Evolutionary conservation across 2,797 vertebrate genomes (phyloP).

Genomic region (Rachycentron canadum): DNA sequence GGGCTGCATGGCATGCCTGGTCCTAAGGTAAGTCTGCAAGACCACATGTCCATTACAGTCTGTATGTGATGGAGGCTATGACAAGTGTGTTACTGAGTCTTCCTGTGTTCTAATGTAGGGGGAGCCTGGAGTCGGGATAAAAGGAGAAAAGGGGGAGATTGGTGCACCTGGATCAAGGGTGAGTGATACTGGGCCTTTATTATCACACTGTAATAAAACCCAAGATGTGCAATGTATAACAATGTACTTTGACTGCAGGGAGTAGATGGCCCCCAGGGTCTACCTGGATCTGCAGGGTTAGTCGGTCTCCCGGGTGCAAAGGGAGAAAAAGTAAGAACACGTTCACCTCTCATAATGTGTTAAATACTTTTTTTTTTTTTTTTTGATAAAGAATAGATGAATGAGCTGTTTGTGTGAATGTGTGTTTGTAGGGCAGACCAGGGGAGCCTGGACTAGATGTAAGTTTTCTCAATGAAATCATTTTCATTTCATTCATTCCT

Average conservation of each 20-base stretch:
- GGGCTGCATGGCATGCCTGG: conserved; percentile 85
- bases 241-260: conserved; percentile 59
- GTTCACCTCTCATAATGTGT: not conserved
- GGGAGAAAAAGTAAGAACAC: conserved; percentile 91
- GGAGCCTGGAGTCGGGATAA: conserved; percentile 79
- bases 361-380: not conserved
- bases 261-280: conserved; percentile 85
- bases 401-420: conserved; percentile 3
- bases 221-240: not conserved
- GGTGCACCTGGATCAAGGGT: conserved; percentile 79
- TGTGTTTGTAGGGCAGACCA: conserved; percentile 88
- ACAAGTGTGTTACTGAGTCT: conserved; percentile 29
- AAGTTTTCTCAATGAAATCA: conserved; percentile 78
- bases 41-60: not conserved
- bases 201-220: not conserved
- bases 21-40: conserved; percentile 80
- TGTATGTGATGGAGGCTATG: not conserved
- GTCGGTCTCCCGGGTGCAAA: conserved; percentile 95
- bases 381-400: not conserved
- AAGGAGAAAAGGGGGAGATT: conserved; percentile 81
- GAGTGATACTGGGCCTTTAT: conserved; percentile 24
- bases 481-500: not conserved
- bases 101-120: conserved; percentile 75
- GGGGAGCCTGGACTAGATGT: conserved; percentile 96
- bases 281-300: conserved; percentile 88